Base-by-base conservation (phyloP, 2,888 invertebrate genomes). In the Pyrochroa serraticornis region DNA sequence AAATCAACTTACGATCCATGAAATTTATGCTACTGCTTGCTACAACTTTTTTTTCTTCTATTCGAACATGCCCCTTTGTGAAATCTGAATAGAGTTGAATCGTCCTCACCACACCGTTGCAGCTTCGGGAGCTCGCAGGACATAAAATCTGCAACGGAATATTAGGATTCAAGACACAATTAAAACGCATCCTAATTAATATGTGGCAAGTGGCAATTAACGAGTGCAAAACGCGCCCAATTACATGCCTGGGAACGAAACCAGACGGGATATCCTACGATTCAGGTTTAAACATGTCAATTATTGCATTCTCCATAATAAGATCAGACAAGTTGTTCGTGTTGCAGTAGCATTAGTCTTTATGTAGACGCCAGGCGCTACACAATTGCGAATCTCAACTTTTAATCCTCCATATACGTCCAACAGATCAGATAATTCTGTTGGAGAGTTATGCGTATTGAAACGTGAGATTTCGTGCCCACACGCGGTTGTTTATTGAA, bases 61-160 rank as follows among this genome's bases (percentile, higher is more conserved):
- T 64, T 57, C 69, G 64, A 8, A 75, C 64, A 62, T 66, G 69
- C 22, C 71, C 71, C 37, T 60, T 64, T 42, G 70, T 64, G 49
- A 59, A 60, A 41, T 65, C 58, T 7, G 59, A 59, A 55, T 22
- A 22, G 22, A 22, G 22, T 22, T 22, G 22, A 3, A 22, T 39
- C 7, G 31, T 54, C 37, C 38, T 46, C n/a, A 55, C 54, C n/a
- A 33, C 41, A 32, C 33, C 32, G 34, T 51, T 41, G 9, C 41
- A 41, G 7, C 42, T 32, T 22, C 22, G 22, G 22, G 22, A 22
- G 22, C 22, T 22, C 22, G 22, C 22, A 22, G 22, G 22, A 22
- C 22, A 22, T 22, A 22, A 22, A 22, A 22, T 22, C 22, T 22
- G 22, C 22, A 22, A 22, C 22, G 5, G 22, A 22, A 22, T 2